Base-by-base conservation (phyloP, 1,140 invertebrate genomes). In the Helicoverpa armigera region DNA sequence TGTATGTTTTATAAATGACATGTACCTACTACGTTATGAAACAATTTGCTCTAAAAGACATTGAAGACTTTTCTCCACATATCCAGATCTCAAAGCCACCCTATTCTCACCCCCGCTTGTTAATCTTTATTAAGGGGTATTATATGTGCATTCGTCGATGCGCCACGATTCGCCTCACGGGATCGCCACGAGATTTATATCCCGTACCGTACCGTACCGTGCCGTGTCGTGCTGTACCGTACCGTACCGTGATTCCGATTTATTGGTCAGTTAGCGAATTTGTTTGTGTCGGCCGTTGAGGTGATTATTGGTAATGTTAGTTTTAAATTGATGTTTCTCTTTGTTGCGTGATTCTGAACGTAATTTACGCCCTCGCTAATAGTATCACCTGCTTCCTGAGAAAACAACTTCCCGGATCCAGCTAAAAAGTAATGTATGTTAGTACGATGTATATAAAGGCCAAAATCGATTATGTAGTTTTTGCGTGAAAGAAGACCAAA, bases 81-180 rank as follows among this genome's bases (percentile, higher is more conserved):
- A 35, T n/a, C 10, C 53, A 0, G 13, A n/a, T 18, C 23, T 0
- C 16, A 18, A 70, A 50, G 31, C 12, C 76, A 70, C 12, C 31
- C 51, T 79, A 69, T 54, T 58, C 31, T 16, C 65, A 70, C 63
- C 51, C 60, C 82, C 80, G 79, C 63, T 58, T 82, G 83, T 90
- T 87, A 89, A 90, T 92, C 89, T 89, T 90, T 90, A 88, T 89
- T 88, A 89, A 88, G 87, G 90, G 88, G 87, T 74, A 85, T 90
- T 88, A 87, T 86, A 88, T 91, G 85, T 84, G 84, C 77, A 86
- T 86, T 80, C 87, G 84, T 85, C 82, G 85, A 88, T 88, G 83
- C 61, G 76, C 63, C 86, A 82, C 79, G 84, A 89, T 90, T 88
- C 83, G 79, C 79, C 90, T 87, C 85, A 77, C 76, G 88, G 88